phyloP scores from a whole-genome alignment of 1,140 invertebrate genomes.

The Orchestia grillus region DNA sequence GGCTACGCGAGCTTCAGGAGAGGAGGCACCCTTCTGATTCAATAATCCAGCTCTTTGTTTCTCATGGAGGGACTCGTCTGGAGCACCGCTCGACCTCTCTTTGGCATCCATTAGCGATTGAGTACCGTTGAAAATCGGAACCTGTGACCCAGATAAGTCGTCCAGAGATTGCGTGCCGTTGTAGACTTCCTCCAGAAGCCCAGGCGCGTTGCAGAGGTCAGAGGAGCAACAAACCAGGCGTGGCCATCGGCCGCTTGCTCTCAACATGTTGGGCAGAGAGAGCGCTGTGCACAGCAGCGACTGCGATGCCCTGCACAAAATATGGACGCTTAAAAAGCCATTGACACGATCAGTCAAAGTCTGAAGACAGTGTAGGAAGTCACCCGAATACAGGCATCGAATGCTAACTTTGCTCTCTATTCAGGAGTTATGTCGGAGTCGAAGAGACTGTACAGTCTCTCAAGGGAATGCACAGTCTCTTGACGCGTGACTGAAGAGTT shows the following conservation, averaged over 20 bases:
- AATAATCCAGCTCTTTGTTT: neutral
- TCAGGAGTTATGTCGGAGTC: too few species aligned
- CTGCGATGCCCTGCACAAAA: neutral
- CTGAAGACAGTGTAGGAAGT: too few species aligned
- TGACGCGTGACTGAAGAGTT: too few species aligned
- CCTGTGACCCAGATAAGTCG: neutral
- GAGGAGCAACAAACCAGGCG: neutral
- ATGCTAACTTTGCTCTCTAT: too few species aligned
- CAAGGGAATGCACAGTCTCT: too few species aligned
- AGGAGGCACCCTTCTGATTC: neutral
- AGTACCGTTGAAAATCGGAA: neutral
- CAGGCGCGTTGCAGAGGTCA: slow-evolving; percentile 22
- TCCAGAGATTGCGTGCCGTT: neutral
- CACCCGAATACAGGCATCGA: too few species aligned
- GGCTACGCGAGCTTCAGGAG: neutral
- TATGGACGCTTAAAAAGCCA: neutral
- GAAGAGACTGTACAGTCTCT: too few species aligned
- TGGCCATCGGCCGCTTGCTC: neutral
- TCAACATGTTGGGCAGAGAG: neutral
- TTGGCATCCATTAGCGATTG: neutral
- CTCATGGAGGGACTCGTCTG: neutral
- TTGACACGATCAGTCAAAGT: neutral
- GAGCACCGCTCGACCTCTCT: neutral
- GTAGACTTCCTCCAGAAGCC: neutral
- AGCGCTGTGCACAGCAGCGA: neutral